Base-by-base conservation (phyloP, 2,888 invertebrate species). In the Itoplectis maculator region DNA sequence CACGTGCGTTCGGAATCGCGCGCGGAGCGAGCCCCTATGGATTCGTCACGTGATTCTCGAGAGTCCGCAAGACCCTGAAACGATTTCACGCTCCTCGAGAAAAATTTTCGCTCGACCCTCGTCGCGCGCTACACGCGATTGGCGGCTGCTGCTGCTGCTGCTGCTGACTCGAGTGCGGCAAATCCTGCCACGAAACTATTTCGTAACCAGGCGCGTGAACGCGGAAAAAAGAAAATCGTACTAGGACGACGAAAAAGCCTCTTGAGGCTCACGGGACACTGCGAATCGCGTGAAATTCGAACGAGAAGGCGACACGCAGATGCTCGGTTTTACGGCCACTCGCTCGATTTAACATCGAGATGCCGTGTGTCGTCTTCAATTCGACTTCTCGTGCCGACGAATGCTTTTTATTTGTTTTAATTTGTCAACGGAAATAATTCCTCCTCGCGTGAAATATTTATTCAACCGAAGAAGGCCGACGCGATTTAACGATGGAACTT, bases 31-130 rank as follows among this genome's bases (percentile, higher is more conserved):
- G 40, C 77, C 84, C 83, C 80, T 83, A 81, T 74, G 81, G 84
- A 83, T 86, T 86, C 84, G 86, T 80, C 79, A 86, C 83, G 80
- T 83, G 81, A 80, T 74, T 83, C 75, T 72, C 69, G 59, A 66
- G 79, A 77, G 77, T 80, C 63, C 63, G n/a, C n/a, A 73, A 77
- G 69, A 73, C 18, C 74, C 76, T 63, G 40, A 69, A 80, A 80
- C 80, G 73, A 83, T 83, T 83, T 83, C 79, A 83, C 66, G 83
- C 73, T 80, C 63, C 77, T 80, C 65, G 76, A 82, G 61, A 82
- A 76, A 61, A 83, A 42, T 65, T 49, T 73, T 61, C 42, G 72
- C 51, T 79, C 73, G 56, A 37, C 11, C 47, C 56, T 61, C 37
- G 4, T n/a, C n/a, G 23, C 37, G 15, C 37, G 6, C 40, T 40